Percentiles rank a stretch among this genome's conserved stretches.
These are phyloP conservation scores for Drosophila helvetica DNA, from an alignment of 2,888 invertebrate genomes.

Conservation along the genomic window DNA sequence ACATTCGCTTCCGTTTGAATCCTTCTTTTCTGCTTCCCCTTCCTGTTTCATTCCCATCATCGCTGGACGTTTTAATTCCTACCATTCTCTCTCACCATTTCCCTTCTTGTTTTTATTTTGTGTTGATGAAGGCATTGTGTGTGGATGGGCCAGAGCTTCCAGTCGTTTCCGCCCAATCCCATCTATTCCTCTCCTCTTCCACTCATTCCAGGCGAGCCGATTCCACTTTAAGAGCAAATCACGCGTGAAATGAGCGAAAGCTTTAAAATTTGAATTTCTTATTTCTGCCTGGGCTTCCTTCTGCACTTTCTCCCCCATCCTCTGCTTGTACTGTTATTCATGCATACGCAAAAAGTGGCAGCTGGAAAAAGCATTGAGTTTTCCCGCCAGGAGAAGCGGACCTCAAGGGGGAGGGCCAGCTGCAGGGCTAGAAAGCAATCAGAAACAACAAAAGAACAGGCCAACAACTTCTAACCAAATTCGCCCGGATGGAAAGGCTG, in stretches of 20 bases:
- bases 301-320: background rate
- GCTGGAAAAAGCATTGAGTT: constrained; percentile 40
- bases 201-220: background rate
- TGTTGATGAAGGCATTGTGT: constrained; percentile 72
- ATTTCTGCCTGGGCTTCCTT: constrained; percentile 10
- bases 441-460: constrained; percentile 40
- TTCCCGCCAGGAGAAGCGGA: background rate
- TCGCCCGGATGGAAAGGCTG: background rate
- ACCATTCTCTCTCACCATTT: constrained; percentile 16
- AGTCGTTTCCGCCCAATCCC: background rate
- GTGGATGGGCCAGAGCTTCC: constrained; percentile 4
- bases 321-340: constrained; percentile 28
- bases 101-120: constrained; percentile 21
- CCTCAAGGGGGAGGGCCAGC: constrained; percentile 22
- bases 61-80: constrained; percentile 67
- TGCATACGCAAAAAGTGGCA: constrained; percentile 41
- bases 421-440: constrained; percentile 51
- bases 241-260: constrained; percentile 34
- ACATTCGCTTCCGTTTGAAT: background rate
- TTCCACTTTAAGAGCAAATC: constrained; percentile 45
- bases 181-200: background rate
- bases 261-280: constrained; percentile 41
- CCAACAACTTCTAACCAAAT: constrained; percentile 29
- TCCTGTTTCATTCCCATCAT: background rate
- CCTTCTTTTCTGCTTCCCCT: background rate